Conservation (phyloP, 2,113 vertebrate species). For the Gymnorhina tibicen region DNA sequence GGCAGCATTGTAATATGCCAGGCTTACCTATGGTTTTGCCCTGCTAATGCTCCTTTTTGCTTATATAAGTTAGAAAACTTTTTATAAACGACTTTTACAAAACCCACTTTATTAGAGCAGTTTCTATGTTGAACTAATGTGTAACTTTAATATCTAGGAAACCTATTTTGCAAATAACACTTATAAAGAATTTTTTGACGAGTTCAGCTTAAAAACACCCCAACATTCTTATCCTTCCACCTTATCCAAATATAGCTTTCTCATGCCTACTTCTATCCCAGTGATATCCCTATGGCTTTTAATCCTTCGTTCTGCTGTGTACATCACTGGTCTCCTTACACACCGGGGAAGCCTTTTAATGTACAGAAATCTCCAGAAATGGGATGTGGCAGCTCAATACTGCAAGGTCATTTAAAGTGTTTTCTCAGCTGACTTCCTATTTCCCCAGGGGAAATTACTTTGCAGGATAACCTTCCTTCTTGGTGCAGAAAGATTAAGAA, state of each 20-base stretch:
- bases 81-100: neutral
- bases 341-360: neutral
- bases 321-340: neutral
- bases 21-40: neutral
- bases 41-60: neutral
- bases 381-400: neutral
- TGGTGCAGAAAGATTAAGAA: neutral
- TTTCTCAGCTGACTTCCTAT: slow-evolving; percentile 29
- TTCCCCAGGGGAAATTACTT: slow-evolving; percentile 22
- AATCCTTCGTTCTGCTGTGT: neutral
- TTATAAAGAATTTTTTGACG: neutral
- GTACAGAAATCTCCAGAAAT: neutral
- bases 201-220: neutral
- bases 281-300: neutral
- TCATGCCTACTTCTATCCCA: neutral
- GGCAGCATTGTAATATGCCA: neutral
- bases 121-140: neutral
- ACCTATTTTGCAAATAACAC: neutral
- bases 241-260: neutral
- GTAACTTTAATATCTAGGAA: neutral
- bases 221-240: neutral
- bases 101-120: neutral
- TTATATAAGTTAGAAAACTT: neutral
- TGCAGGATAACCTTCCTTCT: neutral
- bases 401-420: slow-evolving; percentile 4